Base-by-base conservation (phyloP, 2,888 invertebrate species). In the Globia sparganii region DNA sequence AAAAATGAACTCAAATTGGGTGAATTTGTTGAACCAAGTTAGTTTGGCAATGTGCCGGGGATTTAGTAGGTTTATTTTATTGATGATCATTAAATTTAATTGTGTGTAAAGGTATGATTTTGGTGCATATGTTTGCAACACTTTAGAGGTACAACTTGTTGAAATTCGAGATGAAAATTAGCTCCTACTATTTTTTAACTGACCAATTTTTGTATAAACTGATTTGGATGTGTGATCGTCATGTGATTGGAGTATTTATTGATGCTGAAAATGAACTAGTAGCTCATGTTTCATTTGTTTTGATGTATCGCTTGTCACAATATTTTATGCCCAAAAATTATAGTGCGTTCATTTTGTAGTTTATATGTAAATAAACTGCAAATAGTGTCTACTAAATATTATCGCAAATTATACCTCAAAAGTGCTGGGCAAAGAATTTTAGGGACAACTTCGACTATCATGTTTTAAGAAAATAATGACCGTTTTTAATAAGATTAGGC, bases 1-100 rank as follows among this genome's bases (percentile, higher is more conserved):
- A 83, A 81, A 85, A 86, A 73, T 86, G 72, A 77, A 77, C 71
- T 78, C 69, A 66, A 83, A 86, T 87, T 82, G 49, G 72, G 71
- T 81, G 84, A 82, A 74, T 78, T 75, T 43, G 56, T 85, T 74
- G 65, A 58, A 66, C 28, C 46, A 72, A 82, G 70, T 81, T 78
- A 78, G 78, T 75, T 74, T 85, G 70, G 82, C 78, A 64, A 62
- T 49, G 53, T 75, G 85, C 81, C 77, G 25, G 37, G 37, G 40
- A 75, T 72, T 78, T 43, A 58, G 34, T 21, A 61, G 62, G 40
- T 65, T 75, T 81, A 67, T 70, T 64, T 70, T 67, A 85, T 75
- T 72, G 62, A 64, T 81, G n/a, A n/a, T 75, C 31, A 70, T 84
- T 62, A 62, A 72, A 58, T 58, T 64, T 34, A 69, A 77, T 77